Base-by-base conservation (phyloP, 2,113 vertebrate species). In the Zosterops japonicus region DNA sequence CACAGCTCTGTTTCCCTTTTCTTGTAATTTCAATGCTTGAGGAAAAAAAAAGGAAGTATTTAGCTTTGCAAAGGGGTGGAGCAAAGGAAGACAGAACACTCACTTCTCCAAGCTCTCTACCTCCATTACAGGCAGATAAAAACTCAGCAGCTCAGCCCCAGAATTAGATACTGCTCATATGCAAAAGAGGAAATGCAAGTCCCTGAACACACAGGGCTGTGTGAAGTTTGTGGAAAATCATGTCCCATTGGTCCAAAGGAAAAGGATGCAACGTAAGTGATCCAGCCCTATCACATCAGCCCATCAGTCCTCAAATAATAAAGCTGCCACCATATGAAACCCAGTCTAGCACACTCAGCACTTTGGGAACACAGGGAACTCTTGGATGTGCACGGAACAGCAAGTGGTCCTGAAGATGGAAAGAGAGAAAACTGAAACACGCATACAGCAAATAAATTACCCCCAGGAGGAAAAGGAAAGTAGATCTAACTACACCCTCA, bases 31-130 rank as follows among this genome's bases (percentile, higher is more conserved):
- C 60, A 96, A 52, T 8, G 68, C 74, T 81, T 94, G 27, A 92
- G 67, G 47, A 14, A 42, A 71, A 94, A 83, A 95, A 95, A 94
- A 96, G 97, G 98, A 98, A 98, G 96, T 95, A 50, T 87, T 55
- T 59, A 31, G 81, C 52, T 70, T 39, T 6, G 27, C 67, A 93
- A 42, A 83, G 90, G 88, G 94, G 61, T 78, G 92, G 50, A 21
- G 83, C 19, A n/a, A 64, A 84, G 50, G 89, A 79, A 63, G 72
- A 17, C 47, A 79, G 21, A 95, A 68, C 27, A 84, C 35, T 11
- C 52, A n/a, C 84, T 93, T 74, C 92, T 91, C 83, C 28, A 81
- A 87, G 67, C 31, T 59, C 33, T 46, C 17, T 24, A 93, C 65
- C 75, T 86, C 31, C 31, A 21, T 41, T 77, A 63, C 20, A 36